Evolutionary conservation across 2,113 vertebrate genomes (phyloP).

Genomic region (Ascaphus truei): DNA sequence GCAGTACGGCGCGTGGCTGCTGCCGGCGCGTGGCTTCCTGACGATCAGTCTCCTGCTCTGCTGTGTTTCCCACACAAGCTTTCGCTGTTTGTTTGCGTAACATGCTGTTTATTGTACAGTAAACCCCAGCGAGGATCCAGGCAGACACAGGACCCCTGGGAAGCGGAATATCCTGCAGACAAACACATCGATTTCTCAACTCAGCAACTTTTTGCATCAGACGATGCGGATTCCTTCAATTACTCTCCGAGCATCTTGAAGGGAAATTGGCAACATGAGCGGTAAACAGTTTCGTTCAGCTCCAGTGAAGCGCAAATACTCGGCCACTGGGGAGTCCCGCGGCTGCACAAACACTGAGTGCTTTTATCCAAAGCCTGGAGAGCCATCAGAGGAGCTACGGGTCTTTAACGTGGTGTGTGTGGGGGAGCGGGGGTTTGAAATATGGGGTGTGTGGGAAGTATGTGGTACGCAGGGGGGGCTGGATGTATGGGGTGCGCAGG

Average conservation of each 20-base stretch:
- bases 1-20: neutral
- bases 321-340: constrained; percentile 16
- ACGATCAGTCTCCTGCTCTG: constrained; percentile 15
- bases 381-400: too few relatives aligned
- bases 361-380: too few relatives aligned
- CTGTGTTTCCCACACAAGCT: constrained; percentile 19
- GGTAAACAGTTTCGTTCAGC: constrained; percentile 11
- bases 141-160: constrained; percentile 21
- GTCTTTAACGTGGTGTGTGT: too few relatives aligned
- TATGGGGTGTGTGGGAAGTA: too few relatives aligned
- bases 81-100: constrained; percentile 29
- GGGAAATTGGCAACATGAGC: constrained; percentile 24
- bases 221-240: constrained; percentile 31
- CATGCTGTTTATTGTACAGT: constrained; percentile 37
- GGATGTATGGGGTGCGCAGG: too few relatives aligned
- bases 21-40: neutral
- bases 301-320: constrained; percentile 18
- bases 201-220: constrained; percentile 27
- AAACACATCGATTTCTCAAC: constrained; percentile 34
- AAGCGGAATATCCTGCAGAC: constrained; percentile 30
- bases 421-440: too few relatives aligned
- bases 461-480: too few relatives aligned
- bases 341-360: constrained; percentile 3
- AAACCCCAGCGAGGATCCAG: constrained; percentile 32
- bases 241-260: constrained; percentile 35